phyloP scores from a whole-genome alignment of 2,888 invertebrate species.

The Listrodromus nycthemerus region DNA sequence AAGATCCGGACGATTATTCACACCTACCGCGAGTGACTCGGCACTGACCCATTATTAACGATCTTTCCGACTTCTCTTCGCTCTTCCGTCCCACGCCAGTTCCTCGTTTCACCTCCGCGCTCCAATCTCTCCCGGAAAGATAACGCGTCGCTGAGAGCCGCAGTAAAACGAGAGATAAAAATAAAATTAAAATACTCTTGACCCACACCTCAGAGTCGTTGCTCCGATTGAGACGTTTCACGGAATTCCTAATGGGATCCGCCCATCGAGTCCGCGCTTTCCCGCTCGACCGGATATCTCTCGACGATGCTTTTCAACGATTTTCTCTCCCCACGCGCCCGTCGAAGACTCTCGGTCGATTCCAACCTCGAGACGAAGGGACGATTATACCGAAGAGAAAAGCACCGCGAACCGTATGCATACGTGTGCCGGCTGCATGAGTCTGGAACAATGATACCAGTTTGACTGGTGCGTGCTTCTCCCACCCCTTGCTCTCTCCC shows the following conservation, averaged over 20 bases:
- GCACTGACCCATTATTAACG: constrained; percentile 34
- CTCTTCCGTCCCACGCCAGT: not conserved
- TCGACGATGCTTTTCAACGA: not conserved
- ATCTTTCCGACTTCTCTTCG: constrained; percentile 27
- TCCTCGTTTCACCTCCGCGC: not conserved
- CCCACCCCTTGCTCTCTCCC: constrained; percentile 70
- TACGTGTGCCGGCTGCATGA: constrained; percentile 58
- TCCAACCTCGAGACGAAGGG: not conserved
- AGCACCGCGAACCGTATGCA: constrained; percentile 28
- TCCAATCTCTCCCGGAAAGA: not conserved
- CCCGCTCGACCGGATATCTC: not conserved
- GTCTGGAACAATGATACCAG: constrained; percentile 80
- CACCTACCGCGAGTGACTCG: constrained; percentile 18
- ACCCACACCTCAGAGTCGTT: not conserved
- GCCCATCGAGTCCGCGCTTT: not conserved
- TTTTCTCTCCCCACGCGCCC: constrained; percentile 4
- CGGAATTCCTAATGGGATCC: not conserved
- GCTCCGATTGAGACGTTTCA: constrained; percentile 31
- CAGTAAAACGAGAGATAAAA: constrained; percentile 18
- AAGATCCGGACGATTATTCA: constrained; percentile 37
- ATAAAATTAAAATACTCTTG: constrained; percentile 5
- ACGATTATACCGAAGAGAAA: constrained; percentile 2
- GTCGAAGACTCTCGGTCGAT: not conserved
- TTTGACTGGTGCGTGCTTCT: constrained; percentile 79
- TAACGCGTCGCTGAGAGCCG: not conserved